Conservation (phyloP, 2,113 vertebrate species). For the Myrmecobius fasciatus region DNA sequence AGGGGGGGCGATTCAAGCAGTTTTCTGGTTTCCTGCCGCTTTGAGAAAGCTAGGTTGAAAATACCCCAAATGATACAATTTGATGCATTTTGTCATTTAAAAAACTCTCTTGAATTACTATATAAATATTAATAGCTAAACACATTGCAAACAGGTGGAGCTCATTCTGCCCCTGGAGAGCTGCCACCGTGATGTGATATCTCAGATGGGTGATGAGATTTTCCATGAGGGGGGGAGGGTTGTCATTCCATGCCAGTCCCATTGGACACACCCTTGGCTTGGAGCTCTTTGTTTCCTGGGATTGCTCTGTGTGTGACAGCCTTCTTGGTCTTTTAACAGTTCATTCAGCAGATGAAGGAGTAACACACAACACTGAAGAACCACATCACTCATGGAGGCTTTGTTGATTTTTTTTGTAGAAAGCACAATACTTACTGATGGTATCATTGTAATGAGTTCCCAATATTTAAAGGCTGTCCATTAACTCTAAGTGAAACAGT, state of each 20-base stretch:
- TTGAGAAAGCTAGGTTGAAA: constrained; percentile 82
- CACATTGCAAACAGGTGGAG: constrained; percentile 90
- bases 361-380: constrained; percentile 71
- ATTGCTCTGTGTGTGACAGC: constrained; percentile 84
- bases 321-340: constrained; percentile 90
- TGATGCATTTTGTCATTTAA: constrained; percentile 86
- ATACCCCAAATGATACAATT: constrained; percentile 84
- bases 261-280: constrained; percentile 87
- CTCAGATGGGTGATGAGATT: constrained; percentile 89
- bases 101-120: constrained; percentile 87
- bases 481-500: background rate
- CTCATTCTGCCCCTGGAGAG: constrained; percentile 89
- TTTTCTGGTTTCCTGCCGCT: constrained; percentile 60
- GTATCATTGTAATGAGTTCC: constrained; percentile 42
- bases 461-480: constrained; percentile 46
- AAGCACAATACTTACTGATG: constrained; percentile 39
- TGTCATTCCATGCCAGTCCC: constrained; percentile 87
- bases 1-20: constrained; percentile 76
- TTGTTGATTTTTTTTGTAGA: constrained; percentile 55
- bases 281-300: constrained; percentile 87
- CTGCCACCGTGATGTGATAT: constrained; percentile 88
- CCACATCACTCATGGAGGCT: constrained; percentile 63
- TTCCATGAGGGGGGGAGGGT: constrained; percentile 88
- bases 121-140: constrained; percentile 91
- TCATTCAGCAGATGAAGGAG: constrained; percentile 86